A percentile compares a stretch with the other conserved stretches of the same genome.
Conservation (phyloP, 2,113 vertebrate genomes). For the Mungos mungo region DNA sequence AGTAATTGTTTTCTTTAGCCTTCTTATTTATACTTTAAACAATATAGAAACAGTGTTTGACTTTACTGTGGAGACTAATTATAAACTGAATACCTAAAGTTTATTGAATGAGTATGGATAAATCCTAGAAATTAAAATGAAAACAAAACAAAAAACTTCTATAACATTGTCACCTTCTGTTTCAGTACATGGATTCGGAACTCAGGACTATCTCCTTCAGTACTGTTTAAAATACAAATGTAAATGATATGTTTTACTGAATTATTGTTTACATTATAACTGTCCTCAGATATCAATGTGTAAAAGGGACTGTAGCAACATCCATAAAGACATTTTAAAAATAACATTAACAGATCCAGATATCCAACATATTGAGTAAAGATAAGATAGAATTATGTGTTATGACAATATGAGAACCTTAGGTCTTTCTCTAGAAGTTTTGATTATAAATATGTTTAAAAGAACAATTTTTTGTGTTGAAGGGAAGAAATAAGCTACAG, state of each 20-base stretch:
- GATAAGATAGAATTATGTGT: background rate
- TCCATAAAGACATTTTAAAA: background rate
- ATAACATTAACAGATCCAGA: background rate
- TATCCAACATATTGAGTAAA: background rate
- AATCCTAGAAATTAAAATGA: background rate
- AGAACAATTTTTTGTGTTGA: background rate
- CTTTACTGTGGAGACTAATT: background rate
- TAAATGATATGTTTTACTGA: background rate
- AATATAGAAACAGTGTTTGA: background rate
- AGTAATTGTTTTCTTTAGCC: conserved; percentile 19
- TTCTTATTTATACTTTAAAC: conserved; percentile 31
- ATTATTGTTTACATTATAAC: background rate
- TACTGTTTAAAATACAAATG: background rate
- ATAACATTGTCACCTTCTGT: background rate
- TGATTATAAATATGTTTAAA: background rate
- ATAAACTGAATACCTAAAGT: conserved; percentile 26
- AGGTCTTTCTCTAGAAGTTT: background rate
- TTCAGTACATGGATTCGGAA: background rate
- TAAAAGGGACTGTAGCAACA: background rate
- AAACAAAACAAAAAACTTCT: background rate
- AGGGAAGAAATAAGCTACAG: background rate
- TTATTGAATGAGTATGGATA: conserved; percentile 4
- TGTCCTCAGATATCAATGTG: background rate
- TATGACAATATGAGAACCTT: background rate
- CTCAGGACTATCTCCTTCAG: background rate